phyloP scores from a whole-genome alignment of 2,797 vertebrate genomes.

The Rhincodon typus region DNA sequence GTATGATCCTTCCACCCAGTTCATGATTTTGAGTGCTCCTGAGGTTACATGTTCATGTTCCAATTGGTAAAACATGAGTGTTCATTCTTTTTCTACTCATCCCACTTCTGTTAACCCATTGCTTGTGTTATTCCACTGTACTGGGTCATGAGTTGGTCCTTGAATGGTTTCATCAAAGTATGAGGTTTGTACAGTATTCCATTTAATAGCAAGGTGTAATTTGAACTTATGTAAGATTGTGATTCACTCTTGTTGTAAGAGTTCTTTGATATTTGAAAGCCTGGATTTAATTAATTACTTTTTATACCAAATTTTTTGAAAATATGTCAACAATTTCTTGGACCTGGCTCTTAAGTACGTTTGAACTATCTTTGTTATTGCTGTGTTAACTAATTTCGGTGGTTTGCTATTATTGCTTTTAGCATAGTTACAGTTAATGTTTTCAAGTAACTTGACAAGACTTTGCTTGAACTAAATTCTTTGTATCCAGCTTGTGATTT shows the following conservation, averaged over 20 bases:
- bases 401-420: neutral
- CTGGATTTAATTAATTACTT: neutral
- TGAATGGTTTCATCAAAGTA: neutral
- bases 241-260: neutral
- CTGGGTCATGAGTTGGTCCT: neutral
- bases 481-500: neutral
- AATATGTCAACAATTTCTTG: neutral
- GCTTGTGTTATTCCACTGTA: too few relatives aligned
- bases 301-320: neutral
- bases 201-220: neutral
- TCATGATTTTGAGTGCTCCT: neutral
- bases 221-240: neutral
- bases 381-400: neutral
- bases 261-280: neutral
- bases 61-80: neutral
- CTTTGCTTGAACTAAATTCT: neutral
- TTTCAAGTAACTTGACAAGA: neutral
- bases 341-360: neutral
- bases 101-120: neutral
- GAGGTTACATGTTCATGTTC: neutral
- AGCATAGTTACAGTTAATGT: conserved; percentile 12
- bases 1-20: neutral
- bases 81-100: neutral
- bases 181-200: neutral
- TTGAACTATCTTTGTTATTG: neutral